A percentile compares a stretch with the other conserved stretches of the same genome.
These are phyloP conservation scores for Oncorhynchus clarkii DNA, from an alignment of 2,113 vertebrate genomes.

Conservation along the genomic window DNA sequence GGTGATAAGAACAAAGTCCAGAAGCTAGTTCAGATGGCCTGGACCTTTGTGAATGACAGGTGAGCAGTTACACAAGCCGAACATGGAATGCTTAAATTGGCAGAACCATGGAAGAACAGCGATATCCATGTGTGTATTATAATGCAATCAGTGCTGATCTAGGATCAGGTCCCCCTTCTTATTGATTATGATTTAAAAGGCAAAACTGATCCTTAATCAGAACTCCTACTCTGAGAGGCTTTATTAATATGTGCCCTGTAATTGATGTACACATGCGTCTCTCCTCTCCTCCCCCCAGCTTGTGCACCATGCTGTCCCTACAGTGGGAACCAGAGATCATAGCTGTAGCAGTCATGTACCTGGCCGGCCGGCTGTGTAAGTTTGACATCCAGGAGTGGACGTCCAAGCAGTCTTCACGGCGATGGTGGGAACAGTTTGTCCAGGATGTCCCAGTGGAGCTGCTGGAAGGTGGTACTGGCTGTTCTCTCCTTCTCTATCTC, in stretches of 20 bases:
- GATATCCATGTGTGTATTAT: background rate
- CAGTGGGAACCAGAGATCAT: conserved; percentile 99
- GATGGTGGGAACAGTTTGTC: conserved; percentile 99
- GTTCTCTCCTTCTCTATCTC: background rate
- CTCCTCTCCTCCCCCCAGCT: background rate
- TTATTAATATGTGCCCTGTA: background rate
- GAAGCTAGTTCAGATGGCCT: conserved; percentile 97
- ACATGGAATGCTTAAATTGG: too few relatives aligned
- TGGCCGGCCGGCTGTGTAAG: conserved; percentile 94
- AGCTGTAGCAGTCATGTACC: conserved; percentile 97
- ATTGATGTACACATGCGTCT: background rate
- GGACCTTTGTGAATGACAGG: conserved; percentile 99
- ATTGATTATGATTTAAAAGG: too few relatives aligned
- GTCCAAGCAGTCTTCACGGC: conserved; percentile 89
- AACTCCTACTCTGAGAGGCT: background rate
- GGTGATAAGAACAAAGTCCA: conserved; percentile 98
- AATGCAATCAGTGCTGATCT: too few relatives aligned
- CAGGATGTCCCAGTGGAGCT: conserved; percentile 97
- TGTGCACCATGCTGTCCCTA: conserved; percentile 82
- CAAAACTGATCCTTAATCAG: too few relatives aligned
- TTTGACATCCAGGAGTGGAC: conserved; percentile 99
- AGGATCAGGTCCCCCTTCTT: too few relatives aligned
- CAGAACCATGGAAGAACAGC: background rate
- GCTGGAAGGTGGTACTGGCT: conserved; percentile 82
- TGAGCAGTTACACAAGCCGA: conserved; percentile 45